Evolutionary conservation across 1,140 invertebrate genomes (phyloP), one percentile per base, ranked within the genome.

Genomic region (Bombus polaris): DNA sequence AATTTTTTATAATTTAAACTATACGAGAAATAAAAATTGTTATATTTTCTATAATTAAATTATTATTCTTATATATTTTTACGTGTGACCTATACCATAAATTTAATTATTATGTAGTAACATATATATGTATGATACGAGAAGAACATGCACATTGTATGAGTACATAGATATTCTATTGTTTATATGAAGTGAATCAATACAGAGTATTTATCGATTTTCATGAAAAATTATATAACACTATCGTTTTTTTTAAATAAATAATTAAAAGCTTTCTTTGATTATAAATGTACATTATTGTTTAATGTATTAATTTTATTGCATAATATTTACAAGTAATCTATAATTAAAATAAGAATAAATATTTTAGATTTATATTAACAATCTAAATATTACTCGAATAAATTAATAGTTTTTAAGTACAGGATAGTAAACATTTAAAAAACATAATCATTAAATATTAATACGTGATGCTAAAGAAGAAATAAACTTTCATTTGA

Each of bases 181-280:
- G 22, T 80, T 22, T 22, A 57, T 53, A 83, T 74, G 53, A 76
- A 10, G 28, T 57, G 39, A 84, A 37, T 84, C 83, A 80, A 72
- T 72, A 37, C 22, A 80, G 10, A 39, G 25, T 76, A 47, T 25
- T 70, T 79, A 84, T 79, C 25, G 76, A 84, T 84, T 79, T 80
- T 72, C n/a, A 18, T 71, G 70, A 37, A 79, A 35, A 39, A 25
- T 44, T 15, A 44, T 44, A 28, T 62, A 2, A 22, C 18, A n/a
- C 25, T n/a, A n/a, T 39, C 9, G 28, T 28, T 47, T 32, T 32
- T 44, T 2, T 62, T 25, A 62, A 62, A 39, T 71, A n/a, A 78
- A 57, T 13, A 70, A 71, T 77, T 53, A 12, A 44, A 57, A 32
- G 2, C 53, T 37, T 8, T 42, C 5, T 65, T 39, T n/a, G 0